Base-by-base conservation (phyloP, 1,140 invertebrate species). In the Hycleus phaleratus region DNA sequence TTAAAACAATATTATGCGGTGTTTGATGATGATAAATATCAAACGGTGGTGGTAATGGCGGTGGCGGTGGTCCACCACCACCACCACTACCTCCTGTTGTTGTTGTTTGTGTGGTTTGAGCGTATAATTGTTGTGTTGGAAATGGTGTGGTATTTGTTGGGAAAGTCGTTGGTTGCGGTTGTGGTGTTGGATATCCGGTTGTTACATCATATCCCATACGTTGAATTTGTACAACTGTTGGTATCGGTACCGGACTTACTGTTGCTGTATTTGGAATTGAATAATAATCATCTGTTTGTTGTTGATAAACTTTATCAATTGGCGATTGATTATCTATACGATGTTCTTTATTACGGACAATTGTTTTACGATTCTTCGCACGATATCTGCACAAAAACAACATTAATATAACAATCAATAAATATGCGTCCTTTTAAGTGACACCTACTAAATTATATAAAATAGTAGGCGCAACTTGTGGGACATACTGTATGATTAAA, bases 331-430 rank as follows among this genome's bases (percentile, higher is more conserved):
- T 68, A 11, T 72, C 71, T 32, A 65, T 66, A 11, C 62, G 60
- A 45, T 71, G 68, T 38, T 72, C 67, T 54, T 71, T 71, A 47
- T 64, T 68, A 39, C 72, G 64, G 2, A 75, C 70, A 46, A 67
- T 75, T 39, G 77, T 69, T 63, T 83, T 83, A 38, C 80, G 69
- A 68, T 77, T 82, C 67, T 82, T 82, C 3, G 79, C 78, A 54
- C 80, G 72, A 62, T 82, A 82, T 60, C 78, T 80, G 54, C 46
- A 60, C 54, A 45, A 65, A 68, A 63, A 49, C 47, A 63, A 50
- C 11, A 49, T 26, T 8, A 38, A 26, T 64, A 12, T 12, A 50
- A 12, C 47, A 4, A 32, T 7, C 3, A 32, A 32, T 32, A 32
- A 32, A 32, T 32, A 32, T 32, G 7, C 32, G 1, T 18, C 18